These are phyloP conservation scores for Platycercus adscitus DNA, from an alignment of 2,113 vertebrate genomes.

Conservation along the genomic window DNA sequence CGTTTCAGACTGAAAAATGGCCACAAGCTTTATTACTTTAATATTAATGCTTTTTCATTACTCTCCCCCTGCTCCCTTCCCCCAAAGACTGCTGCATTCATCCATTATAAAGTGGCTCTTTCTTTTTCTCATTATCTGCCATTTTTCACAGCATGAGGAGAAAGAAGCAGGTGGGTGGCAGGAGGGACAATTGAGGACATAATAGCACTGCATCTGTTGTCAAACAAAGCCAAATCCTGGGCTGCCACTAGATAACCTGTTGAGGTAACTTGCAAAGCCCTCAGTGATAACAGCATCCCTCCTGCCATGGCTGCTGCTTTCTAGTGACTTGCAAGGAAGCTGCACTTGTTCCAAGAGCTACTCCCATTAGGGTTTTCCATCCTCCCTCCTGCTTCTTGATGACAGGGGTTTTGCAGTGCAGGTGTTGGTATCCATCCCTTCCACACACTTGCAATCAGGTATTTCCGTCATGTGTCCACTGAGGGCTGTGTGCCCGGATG, in stretches of 20 bases:
- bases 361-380: background rate
- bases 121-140: background rate
- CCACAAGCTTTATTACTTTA: slow-evolving; percentile 43
- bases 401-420: background rate
- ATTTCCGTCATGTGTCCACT: background rate
- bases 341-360: background rate
- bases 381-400: background rate
- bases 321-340: background rate
- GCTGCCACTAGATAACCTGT: accelerated
- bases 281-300: background rate
- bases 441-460: accelerated
- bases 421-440: background rate
- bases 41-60: slow-evolving; percentile 15
- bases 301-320: background rate
- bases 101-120: background rate
- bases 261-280: background rate
- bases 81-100: background rate
- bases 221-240: background rate
- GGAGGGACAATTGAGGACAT: slow-evolving; percentile 1
- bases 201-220: background rate
- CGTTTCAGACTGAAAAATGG: slow-evolving; percentile 51
- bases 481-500: background rate
- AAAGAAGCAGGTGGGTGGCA: background rate
- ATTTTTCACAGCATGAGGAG: background rate
- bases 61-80: background rate